Conservation (phyloP, 2,797 vertebrate genomes). For the Cygnus olor region DNA sequence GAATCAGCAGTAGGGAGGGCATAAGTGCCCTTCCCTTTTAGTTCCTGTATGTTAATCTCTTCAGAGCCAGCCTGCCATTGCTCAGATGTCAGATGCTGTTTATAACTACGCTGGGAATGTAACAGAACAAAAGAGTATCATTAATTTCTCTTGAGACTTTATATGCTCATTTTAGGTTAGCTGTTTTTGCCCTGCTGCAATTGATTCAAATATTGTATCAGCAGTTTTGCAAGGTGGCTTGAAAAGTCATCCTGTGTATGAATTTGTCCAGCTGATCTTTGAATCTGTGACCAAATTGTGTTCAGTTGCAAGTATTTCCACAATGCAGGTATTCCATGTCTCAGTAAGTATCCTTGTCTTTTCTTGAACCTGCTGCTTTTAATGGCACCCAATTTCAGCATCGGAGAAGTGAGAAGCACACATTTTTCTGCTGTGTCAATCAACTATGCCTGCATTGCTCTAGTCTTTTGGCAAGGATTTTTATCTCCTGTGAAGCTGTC, state of each 20-base stretch:
- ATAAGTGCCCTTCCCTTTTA: slow-evolving; percentile 41
- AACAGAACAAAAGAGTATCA: slow-evolving; percentile 12
- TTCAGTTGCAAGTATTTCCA: background rate
- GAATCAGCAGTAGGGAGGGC: slow-evolving; percentile 22
- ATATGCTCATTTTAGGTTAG: background rate
- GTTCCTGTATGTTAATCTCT: slow-evolving; percentile 34
- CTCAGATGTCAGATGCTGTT: slow-evolving; percentile 64
- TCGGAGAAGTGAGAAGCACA: background rate
- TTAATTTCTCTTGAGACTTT: slow-evolving; percentile 35
- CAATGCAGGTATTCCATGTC: background rate
- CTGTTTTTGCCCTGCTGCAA: background rate
- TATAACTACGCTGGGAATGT: slow-evolving; percentile 41
- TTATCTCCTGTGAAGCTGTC: background rate
- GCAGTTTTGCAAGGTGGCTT: background rate
- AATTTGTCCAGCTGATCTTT: background rate
- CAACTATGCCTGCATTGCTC: fast-evolving
- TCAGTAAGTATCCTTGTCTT: background rate
- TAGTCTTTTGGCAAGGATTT: background rate
- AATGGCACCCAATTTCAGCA: fast-evolving
- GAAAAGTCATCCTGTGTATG: background rate
- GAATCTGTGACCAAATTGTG: background rate
- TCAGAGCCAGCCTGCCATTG: slow-evolving; percentile 15
- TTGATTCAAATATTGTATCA: background rate
- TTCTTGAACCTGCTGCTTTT: background rate
- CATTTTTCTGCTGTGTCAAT: background rate